Percentiles rank a stretch among this genome's conserved stretches.
Evolutionary conservation across 2,888 invertebrate species (phyloP).

Genomic region (Melieria crassipennis): DNA sequence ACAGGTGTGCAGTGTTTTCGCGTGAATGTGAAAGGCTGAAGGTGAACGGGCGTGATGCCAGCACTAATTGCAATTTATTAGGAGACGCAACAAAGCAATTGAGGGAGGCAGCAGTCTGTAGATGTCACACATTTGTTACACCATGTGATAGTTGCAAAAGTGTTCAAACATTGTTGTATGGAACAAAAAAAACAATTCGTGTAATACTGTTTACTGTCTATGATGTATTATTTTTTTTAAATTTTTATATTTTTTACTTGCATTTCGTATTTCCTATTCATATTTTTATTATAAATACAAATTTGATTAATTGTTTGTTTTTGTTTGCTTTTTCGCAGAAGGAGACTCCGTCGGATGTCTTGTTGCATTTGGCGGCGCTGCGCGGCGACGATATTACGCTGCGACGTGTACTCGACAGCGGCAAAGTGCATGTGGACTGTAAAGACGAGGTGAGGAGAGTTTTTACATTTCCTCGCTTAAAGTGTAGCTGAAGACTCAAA

Average conservation of each 20-base stretch:
- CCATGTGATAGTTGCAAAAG: no score
- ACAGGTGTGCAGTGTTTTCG: no score
- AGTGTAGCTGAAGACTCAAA: background rate
- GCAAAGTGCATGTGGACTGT: constrained; percentile 94
- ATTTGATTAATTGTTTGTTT: constrained; percentile 5
- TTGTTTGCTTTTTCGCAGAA: constrained; percentile 71
- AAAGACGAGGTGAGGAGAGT: constrained; percentile 82
- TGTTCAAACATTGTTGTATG: no score
- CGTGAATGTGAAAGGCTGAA: no score
- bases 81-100: no score
- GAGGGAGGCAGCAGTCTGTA: no score
- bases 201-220: no score
- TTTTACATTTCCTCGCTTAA: background rate
- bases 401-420: constrained; percentile 84
- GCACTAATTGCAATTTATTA: no score
- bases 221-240: background rate
- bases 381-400: constrained; percentile 84
- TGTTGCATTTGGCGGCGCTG: constrained; percentile 90
- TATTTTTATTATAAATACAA: background rate
- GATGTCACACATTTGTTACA: no score
- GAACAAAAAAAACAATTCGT: no score
- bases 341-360: constrained; percentile 91
- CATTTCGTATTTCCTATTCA: constrained; percentile 3
- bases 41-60: no score
- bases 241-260: background rate